phyloP scores from a whole-genome alignment of 2,113 vertebrate genomes.

The Hipposideros armiger region DNA sequence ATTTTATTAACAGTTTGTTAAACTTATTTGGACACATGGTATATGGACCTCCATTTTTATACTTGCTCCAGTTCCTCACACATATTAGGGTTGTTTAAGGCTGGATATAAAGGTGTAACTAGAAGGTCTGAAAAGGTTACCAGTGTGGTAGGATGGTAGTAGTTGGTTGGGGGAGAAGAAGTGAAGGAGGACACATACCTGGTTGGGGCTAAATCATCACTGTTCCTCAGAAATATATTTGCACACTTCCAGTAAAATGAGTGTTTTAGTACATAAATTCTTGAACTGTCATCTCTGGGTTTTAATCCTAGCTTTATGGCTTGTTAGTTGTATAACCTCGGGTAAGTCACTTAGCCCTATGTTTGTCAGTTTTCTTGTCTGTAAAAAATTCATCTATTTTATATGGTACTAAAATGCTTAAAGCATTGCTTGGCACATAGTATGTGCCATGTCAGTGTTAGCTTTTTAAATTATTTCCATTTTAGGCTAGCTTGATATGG shows the following conservation, averaged over 20 bases:
- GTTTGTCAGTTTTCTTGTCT: conserved; percentile 35
- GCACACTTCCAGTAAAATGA: conserved; percentile 41
- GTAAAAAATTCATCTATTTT: conserved; percentile 38
- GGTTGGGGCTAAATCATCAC: neutral
- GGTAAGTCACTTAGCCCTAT: neutral
- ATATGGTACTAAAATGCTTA: neutral
- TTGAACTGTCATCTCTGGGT: neutral
- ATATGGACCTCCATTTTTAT: neutral
- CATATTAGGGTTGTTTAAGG: conserved; percentile 5
- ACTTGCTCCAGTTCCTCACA: neutral
- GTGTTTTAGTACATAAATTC: neutral
- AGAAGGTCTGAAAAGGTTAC: neutral
- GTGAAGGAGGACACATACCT: neutral
- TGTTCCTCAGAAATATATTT: neutral
- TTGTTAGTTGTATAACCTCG: neutral
- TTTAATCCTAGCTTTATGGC: conserved; percentile 29
- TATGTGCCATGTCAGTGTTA: neutral
- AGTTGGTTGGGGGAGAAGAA: neutral
- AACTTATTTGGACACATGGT: neutral
- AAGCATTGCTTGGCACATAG: neutral
- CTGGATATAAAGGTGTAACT: neutral
- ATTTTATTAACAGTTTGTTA: conserved; percentile 41
- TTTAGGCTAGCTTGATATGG: neutral
- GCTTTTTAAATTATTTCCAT: conserved; percentile 41
- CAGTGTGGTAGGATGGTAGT: neutral